These are phyloP conservation scores for Neodiprion pinetum DNA, from an alignment of 1,140 invertebrate species.

Conservation along the genomic window DNA sequence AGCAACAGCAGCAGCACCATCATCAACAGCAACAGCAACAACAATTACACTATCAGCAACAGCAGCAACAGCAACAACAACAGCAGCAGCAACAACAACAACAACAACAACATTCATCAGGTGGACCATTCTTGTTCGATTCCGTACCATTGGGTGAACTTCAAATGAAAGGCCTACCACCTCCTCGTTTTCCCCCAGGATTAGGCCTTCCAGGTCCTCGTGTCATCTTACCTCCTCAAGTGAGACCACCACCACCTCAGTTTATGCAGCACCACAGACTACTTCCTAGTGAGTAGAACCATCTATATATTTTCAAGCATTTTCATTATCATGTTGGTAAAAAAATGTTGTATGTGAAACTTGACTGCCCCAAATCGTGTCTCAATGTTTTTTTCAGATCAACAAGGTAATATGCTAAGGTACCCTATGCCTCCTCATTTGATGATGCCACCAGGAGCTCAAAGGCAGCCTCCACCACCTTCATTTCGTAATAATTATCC, in stretches of 20 bases:
- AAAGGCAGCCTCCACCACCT: constrained; percentile 52
- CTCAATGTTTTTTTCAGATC: constrained; percentile 36
- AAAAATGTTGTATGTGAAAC: too few relatives aligned
- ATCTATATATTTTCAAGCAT: constrained; percentile 1
- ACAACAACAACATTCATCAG: constrained; percentile 45
- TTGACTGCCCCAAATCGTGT: not conserved
- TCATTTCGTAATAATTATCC: constrained; percentile 42
- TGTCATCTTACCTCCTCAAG: constrained; percentile 46
- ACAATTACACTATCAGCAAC: constrained; percentile 43
- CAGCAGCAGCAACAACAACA: constrained; percentile 46
- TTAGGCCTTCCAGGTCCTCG: constrained; percentile 38
- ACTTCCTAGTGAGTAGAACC: constrained; percentile 44
- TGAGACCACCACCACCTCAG: constrained; percentile 50
- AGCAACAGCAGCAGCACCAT: constrained; percentile 19
- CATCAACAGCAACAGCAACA: constrained; percentile 41
- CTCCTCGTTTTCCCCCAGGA: constrained; percentile 56
- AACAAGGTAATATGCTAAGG: constrained; percentile 60
- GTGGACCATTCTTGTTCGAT: constrained; percentile 44
- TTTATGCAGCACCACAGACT: constrained; percentile 54
- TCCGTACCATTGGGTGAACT: constrained; percentile 39
- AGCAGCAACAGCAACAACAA: constrained; percentile 39
- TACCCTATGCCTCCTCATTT: constrained; percentile 52
- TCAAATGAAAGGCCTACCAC: constrained; percentile 47
- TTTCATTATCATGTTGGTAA: not conserved
- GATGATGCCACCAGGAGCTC: constrained; percentile 47